A percentile compares a stretch with the other conserved stretches of the same genome.
Conservation (phyloP, 2,888 invertebrate species). For the Chrysina gloriosa region DNA sequence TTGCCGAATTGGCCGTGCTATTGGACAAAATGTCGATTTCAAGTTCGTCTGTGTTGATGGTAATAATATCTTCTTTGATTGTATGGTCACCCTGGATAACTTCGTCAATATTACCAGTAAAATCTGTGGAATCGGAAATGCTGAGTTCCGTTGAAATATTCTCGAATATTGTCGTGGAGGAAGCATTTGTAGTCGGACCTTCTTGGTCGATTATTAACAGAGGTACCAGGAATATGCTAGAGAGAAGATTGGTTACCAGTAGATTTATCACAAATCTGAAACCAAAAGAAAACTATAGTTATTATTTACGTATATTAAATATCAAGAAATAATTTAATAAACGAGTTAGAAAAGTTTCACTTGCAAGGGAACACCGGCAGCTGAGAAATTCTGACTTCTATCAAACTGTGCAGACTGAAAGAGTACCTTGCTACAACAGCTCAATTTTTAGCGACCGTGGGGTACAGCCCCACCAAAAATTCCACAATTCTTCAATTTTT, state of each 20-base stretch:
- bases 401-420: too few relatives aligned
- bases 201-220: constrained; percentile 68
- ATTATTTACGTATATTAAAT: too few relatives aligned
- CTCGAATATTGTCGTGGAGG: neutral
- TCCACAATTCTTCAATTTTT: too few relatives aligned
- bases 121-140: constrained; percentile 61
- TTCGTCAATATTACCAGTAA: constrained; percentile 48
- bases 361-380: too few relatives aligned
- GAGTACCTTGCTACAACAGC: too few relatives aligned
- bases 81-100: constrained; percentile 38
- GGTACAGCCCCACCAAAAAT: too few relatives aligned
- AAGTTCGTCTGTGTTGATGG: constrained; percentile 40
- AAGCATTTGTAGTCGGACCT: neutral
- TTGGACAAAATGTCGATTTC: constrained; percentile 45
- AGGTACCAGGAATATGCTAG: constrained; percentile 65
- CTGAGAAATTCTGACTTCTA: too few relatives aligned
- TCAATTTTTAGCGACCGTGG: too few relatives aligned
- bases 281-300: constrained; percentile 49
- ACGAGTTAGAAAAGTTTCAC: too few relatives aligned
- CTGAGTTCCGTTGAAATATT: constrained; percentile 35
- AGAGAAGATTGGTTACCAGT: constrained; percentile 67
- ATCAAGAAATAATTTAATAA: too few relatives aligned
- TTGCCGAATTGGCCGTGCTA: constrained; percentile 25
- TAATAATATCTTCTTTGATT: constrained; percentile 45
- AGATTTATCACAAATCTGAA: constrained; percentile 69